Conservation (phyloP, 2,888 invertebrate genomes). For the Drosophila incognita region DNA sequence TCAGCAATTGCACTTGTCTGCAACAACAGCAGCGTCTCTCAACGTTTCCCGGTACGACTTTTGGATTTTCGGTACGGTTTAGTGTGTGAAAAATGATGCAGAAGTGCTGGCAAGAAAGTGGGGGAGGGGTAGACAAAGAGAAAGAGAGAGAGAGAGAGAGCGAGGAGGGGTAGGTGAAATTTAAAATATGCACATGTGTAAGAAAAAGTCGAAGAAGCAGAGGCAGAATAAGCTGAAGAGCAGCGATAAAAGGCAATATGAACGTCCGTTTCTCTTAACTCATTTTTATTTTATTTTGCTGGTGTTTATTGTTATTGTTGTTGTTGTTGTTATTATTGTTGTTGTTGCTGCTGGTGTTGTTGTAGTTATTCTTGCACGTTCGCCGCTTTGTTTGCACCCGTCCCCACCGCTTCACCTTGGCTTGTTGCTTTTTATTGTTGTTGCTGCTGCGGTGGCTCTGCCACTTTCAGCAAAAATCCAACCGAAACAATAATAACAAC, state of each 20-base stretch:
- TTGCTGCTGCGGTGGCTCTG: slow-evolving; percentile 54
- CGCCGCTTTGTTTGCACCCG: slow-evolving; percentile 44
- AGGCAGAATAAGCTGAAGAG: slow-evolving; percentile 14
- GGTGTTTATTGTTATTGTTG: slow-evolving; percentile 21
- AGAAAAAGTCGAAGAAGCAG: neutral
- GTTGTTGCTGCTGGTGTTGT: slow-evolving; percentile 23
- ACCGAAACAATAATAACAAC: slow-evolving; percentile 61
- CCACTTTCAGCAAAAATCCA: slow-evolving; percentile 72
- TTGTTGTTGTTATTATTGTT: slow-evolving; percentile 31
- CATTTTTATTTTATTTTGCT: slow-evolving; percentile 66
- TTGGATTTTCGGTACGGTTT: slow-evolving; percentile 19
- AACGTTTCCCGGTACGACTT: slow-evolving; percentile 6
- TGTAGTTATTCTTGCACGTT: slow-evolving; percentile 69
- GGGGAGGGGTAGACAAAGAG: neutral
- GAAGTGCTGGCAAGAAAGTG: slow-evolving; percentile 15
- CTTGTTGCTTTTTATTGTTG: slow-evolving; percentile 58
- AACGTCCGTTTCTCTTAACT: slow-evolving; percentile 76
- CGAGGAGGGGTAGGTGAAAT: slow-evolving; percentile 19
- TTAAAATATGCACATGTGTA: slow-evolving; percentile 65
- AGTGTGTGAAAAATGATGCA: slow-evolving; percentile 39
- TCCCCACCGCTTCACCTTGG: slow-evolving; percentile 63
- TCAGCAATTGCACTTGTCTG: slow-evolving; percentile 52
- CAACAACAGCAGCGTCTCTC: slow-evolving; percentile 6
- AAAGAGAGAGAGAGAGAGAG: neutral
- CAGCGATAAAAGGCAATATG: slow-evolving; percentile 51